phyloP scores from a whole-genome alignment of 2,888 invertebrate genomes.

The Andrena bicolor region DNA sequence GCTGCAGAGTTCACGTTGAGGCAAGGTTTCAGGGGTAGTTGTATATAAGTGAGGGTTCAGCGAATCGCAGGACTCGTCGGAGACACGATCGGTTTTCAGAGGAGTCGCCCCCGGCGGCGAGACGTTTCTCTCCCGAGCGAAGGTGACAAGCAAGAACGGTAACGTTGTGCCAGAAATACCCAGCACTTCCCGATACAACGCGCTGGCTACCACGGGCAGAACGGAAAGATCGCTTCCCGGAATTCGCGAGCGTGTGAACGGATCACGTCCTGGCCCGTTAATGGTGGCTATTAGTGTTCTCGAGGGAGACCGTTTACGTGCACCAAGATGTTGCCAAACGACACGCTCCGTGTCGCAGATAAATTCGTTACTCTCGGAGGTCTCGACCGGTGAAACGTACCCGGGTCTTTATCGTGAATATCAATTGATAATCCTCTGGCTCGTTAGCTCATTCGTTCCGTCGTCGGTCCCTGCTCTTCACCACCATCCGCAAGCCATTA shows the following conservation, averaged over 20 bases:
- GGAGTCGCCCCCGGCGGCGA: too few species aligned
- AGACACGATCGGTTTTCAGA: background rate
- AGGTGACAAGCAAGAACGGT: slow-evolving; percentile 56
- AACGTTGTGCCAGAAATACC: slow-evolving; percentile 55
- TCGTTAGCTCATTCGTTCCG: slow-evolving; percentile 24
- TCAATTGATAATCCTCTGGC: slow-evolving; percentile 53
- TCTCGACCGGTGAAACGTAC: slow-evolving; percentile 34
- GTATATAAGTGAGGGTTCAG: background rate
- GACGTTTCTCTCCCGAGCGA: slow-evolving; percentile 11
- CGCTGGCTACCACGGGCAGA: slow-evolving; percentile 37
- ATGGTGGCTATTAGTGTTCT: slow-evolving; percentile 72
- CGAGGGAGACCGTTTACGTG: slow-evolving; percentile 66
- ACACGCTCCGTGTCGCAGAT: slow-evolving; percentile 62
- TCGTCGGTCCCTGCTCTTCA: background rate
- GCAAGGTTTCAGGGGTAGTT: too few species aligned
- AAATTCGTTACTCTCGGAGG: slow-evolving; percentile 61
- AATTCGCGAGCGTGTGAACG: slow-evolving; percentile 68
- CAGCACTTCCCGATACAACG: slow-evolving; percentile 41
- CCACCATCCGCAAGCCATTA: background rate
- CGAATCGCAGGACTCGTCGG: background rate
- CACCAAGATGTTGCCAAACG: slow-evolving; percentile 62
- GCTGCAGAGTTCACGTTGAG: too few species aligned
- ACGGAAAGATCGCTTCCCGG: slow-evolving; percentile 67
- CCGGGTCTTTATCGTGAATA: slow-evolving; percentile 55
- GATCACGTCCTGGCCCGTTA: slow-evolving; percentile 70